Evolutionary conservation across 2,888 invertebrate species (phyloP), one percentile per base, ranked within the genome.

Genomic region (Chalcosyrphus nemorum): DNA sequence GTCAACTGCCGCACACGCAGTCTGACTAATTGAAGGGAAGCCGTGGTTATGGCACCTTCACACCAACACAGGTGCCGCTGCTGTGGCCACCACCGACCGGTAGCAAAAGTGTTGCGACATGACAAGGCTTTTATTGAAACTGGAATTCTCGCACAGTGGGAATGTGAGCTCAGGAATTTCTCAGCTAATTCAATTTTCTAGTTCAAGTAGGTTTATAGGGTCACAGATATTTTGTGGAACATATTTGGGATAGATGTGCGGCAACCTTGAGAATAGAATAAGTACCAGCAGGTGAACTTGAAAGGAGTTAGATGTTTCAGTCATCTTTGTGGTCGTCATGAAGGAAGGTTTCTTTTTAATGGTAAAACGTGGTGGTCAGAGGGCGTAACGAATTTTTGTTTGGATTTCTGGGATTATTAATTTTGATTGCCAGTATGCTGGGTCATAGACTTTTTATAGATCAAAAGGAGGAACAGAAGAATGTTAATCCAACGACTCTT

Each of bases 1-100:
- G 80, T 84, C 84, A 84, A 84, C 80, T 75, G 80, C 74, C 84
- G 82, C 82, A 82, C 78, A 78, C 80, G 80, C 84, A 78, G 74
- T 75, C 74, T 78, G 80, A 84, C 80, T 84, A 84, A 84, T 84
- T 84, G 80, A 80, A 84, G 68, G 35, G 80, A 74, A 74, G 72
- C 66, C 41, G 19, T 57, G 78, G 50, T 63, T 78, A 57, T 68
- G 66, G 68, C 82, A 84, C 84, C 84, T 84, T 80, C 29, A 15
- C 27, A 41, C 11, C 13, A 13, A 57, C 43, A 68, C 84, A 80
- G 84, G 84, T 80, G 80, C 80, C 61, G 74, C 47, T 9, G 17
- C 41, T 47, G 74, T 65, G 19, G 43, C 41, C 21, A 63, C 13
- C 29, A 45, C 24, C 56, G 38, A 9, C 7, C n/a, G 38, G 47